A percentile compares a stretch with the other conserved stretches of the same genome.
phyloP scores from a whole-genome alignment of 2,113 vertebrate genomes.

The Hippocampus barbouri region DNA sequence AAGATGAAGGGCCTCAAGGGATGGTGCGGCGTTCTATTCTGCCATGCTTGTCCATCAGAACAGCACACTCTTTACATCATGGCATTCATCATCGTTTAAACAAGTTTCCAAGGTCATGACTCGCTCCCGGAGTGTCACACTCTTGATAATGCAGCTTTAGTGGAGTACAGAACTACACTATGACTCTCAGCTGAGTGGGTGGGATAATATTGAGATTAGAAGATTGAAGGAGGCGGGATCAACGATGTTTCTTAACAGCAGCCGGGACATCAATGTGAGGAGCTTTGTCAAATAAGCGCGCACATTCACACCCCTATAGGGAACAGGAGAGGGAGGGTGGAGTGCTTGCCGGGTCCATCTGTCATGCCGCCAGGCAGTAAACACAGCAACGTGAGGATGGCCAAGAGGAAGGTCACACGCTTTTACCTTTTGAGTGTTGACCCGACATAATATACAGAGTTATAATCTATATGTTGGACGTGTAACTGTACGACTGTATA shows the following conservation, averaged over 20 bases:
- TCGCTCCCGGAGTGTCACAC: conserved; percentile 19
- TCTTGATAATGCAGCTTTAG: conserved; percentile 39
- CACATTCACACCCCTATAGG: conserved; percentile 42
- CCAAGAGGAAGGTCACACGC: conserved; percentile 25
- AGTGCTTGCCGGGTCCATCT: conserved; percentile 46
- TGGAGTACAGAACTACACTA: conserved; percentile 54
- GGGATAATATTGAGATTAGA: conserved; percentile 15
- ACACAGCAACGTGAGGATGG: conserved; percentile 18
- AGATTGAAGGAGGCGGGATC: conserved; percentile 23
- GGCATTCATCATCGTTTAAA: conserved; percentile 49
- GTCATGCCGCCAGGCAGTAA: conserved; percentile 29
- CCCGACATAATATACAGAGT: background rate
- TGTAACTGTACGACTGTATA: background rate
- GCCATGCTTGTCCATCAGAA: conserved; percentile 30
- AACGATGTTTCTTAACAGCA: conserved; percentile 40
- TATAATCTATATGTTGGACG: background rate
- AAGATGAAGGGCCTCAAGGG: conserved; percentile 48
- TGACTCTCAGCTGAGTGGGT: conserved; percentile 36
- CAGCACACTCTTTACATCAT: conserved; percentile 30
- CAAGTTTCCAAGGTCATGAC: conserved; percentile 39
- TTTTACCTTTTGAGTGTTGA: conserved; percentile 5
- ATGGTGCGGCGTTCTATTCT: conserved; percentile 19
- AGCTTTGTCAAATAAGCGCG: conserved; percentile 40
- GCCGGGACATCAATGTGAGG: conserved; percentile 48
- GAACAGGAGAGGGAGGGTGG: conserved; percentile 28